Evolutionary conservation across 2,888 invertebrate genomes (phyloP).

Genomic region (Meghimatium bilineatum): DNA sequence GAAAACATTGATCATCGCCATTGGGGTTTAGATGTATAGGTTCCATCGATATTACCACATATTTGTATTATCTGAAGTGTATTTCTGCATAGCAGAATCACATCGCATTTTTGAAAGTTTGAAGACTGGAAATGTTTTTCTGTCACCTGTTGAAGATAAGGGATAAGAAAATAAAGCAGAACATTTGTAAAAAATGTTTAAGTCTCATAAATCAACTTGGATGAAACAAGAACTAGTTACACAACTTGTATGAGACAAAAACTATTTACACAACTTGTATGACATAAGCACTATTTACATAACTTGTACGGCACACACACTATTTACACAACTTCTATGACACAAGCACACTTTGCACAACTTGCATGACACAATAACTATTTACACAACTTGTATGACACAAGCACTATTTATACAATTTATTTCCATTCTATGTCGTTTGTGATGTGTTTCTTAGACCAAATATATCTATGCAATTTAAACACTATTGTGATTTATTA

Average conservation of each 20-base stretch:
- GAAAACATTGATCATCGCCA: conserved; percentile 22
- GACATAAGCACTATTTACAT: too few relatives aligned
- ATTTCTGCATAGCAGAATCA: background rate
- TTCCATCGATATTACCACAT: background rate
- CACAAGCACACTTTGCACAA: too few relatives aligned
- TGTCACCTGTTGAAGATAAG: background rate
- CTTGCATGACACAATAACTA: too few relatives aligned
- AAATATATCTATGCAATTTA: too few relatives aligned
- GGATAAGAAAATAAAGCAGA: background rate
- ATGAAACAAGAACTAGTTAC: background rate
- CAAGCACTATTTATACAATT: too few relatives aligned
- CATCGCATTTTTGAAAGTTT: background rate
- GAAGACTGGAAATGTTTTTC: background rate
- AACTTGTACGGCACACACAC: too few relatives aligned
- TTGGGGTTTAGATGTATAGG: background rate
- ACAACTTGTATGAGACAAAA: background rate
- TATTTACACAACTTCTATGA: too few relatives aligned
- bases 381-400: too few relatives aligned
- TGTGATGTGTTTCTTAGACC: too few relatives aligned
- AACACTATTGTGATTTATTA: too few relatives aligned
- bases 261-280: too few relatives aligned
- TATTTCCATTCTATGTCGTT: too few relatives aligned
- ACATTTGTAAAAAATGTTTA: background rate
- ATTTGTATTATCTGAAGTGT: conserved; percentile 12
- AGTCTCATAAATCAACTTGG: background rate